Percentiles rank a stretch among this genome's conserved stretches.
phyloP scores from a whole-genome alignment of 1,140 invertebrate genomes.

The Dreissena rostriformis region DNA sequence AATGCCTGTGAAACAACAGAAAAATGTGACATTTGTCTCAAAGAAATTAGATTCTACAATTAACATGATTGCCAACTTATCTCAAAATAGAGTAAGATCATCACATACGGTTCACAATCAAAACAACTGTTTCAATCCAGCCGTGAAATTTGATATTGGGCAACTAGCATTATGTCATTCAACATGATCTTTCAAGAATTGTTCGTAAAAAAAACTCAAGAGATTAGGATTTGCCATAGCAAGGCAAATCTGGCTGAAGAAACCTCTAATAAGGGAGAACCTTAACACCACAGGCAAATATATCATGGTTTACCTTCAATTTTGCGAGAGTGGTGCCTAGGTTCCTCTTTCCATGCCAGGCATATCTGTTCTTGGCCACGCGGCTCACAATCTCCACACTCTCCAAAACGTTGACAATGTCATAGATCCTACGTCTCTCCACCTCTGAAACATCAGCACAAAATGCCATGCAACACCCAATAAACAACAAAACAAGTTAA shows the following conservation, averaged over 20 bases:
- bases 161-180: too few relatives aligned
- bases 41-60: too few relatives aligned
- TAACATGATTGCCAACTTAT: too few relatives aligned
- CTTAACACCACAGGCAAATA: not conserved
- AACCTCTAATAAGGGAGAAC: too few relatives aligned
- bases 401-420: slow-evolving; percentile 90
- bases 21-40: not conserved
- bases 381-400: slow-evolving; percentile 87
- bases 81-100: too few relatives aligned
- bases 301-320: slow-evolving; percentile 77
- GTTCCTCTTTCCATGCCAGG: slow-evolving; percentile 82
- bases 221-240: too few relatives aligned
- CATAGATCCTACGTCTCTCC: slow-evolving; percentile 88
- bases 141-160: not conserved
- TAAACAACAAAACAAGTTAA: too few relatives aligned
- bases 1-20: slow-evolving; percentile 66
- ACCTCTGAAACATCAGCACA: slow-evolving; percentile 74
- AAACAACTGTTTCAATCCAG: not conserved
- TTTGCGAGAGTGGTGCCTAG: slow-evolving; percentile 78
- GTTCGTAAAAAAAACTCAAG: too few relatives aligned
- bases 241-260: too few relatives aligned
- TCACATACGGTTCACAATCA: not conserved
- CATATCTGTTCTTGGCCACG: slow-evolving; percentile 82
- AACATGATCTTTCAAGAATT: too few relatives aligned
- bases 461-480: too few relatives aligned